phyloP scores from a whole-genome alignment of 1,140 invertebrate species.

The Thaumatotibia leucotreta region DNA sequence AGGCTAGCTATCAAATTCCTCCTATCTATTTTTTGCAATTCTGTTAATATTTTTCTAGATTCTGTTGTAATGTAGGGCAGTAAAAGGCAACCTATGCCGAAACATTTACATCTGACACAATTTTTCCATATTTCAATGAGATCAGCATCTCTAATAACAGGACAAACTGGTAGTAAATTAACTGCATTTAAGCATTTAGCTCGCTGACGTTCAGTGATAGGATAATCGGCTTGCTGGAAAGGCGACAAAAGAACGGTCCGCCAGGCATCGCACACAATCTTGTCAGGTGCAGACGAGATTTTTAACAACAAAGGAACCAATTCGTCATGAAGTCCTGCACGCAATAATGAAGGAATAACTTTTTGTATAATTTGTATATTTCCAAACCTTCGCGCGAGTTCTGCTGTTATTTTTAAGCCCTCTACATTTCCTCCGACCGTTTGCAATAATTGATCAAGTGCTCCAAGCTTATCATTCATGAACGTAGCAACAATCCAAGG shows the following conservation, averaged over 20 bases:
- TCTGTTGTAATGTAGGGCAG: slow-evolving; percentile 61
- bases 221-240: slow-evolving; percentile 68
- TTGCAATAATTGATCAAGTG: slow-evolving; percentile 61
- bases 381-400: slow-evolving; percentile 56
- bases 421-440: slow-evolving; percentile 48
- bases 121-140: slow-evolving; percentile 69
- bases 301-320: slow-evolving; percentile 63
- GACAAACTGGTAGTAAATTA: slow-evolving; percentile 67
- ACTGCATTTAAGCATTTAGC: slow-evolving; percentile 62
- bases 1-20: slow-evolving; percentile 63
- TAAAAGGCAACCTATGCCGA: slow-evolving; percentile 62
- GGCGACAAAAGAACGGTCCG: slow-evolving; percentile 62
- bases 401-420: slow-evolving; percentile 55
- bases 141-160: slow-evolving; percentile 64
- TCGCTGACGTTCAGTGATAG: slow-evolving; percentile 67
- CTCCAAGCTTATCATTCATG: slow-evolving; percentile 58
- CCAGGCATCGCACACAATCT: slow-evolving; percentile 62
- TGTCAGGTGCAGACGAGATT: slow-evolving; percentile 46
- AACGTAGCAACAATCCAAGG: slow-evolving; percentile 69
- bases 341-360: slow-evolving; percentile 52
- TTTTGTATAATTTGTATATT: slow-evolving; percentile 45
- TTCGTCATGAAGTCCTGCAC: slow-evolving; percentile 54
- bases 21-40: slow-evolving; percentile 63
- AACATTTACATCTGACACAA: slow-evolving; percentile 62
- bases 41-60: slow-evolving; percentile 47